phyloP scores from a whole-genome alignment of 2,113 vertebrate species.

The Eurystomus gularis region DNA sequence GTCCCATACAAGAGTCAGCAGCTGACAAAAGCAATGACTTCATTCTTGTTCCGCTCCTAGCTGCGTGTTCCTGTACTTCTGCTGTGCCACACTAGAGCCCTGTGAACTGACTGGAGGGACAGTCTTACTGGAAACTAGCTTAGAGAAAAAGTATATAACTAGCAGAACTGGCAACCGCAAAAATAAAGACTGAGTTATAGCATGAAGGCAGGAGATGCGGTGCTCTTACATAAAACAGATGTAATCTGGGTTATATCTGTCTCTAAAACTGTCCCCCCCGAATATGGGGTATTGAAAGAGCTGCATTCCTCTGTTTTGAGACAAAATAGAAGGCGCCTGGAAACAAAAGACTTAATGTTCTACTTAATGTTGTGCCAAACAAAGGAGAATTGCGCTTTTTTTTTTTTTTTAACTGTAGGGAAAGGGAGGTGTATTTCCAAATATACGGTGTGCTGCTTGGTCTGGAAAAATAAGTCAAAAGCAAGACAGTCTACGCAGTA shows the following conservation, averaged over 20 bases:
- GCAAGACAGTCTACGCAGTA: background rate
- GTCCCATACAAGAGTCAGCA: background rate
- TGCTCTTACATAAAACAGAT: background rate
- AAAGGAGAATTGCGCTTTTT: background rate
- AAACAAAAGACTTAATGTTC: background rate
- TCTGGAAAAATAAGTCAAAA: background rate
- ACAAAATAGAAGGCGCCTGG: background rate
- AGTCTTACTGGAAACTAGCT: background rate
- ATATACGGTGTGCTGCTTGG: background rate
- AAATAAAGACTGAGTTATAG: background rate
- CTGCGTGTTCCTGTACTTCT: background rate
- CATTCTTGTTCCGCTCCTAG: background rate
- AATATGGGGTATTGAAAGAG: background rate
- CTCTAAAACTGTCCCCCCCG: background rate
- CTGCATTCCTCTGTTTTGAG: background rate
- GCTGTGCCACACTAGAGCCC: background rate
- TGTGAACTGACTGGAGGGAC: background rate
- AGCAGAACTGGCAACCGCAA: background rate
- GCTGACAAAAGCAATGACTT: constrained; percentile 53
- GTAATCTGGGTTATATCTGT: background rate
- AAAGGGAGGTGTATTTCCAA: background rate
- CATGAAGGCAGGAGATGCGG: background rate
- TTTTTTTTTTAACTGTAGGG: background rate
- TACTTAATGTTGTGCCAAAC: background rate
- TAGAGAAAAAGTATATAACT: background rate